These are phyloP conservation scores for Odontocolon sp. DNA, from an alignment of 2,888 invertebrate species.

Conservation along the genomic window DNA sequence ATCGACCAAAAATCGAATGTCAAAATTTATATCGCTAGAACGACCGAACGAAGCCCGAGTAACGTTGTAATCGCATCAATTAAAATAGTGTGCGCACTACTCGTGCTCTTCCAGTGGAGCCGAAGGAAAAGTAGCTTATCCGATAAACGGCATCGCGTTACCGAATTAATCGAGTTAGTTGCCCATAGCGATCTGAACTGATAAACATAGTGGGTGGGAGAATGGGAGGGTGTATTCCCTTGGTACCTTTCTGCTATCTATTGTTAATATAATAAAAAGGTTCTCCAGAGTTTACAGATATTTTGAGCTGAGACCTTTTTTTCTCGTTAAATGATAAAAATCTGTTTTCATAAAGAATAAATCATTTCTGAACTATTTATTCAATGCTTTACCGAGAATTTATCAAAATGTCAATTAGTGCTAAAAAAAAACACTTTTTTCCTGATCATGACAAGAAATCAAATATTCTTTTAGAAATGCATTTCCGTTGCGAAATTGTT, in stretches of 20 bases:
- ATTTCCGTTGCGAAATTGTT: no score
- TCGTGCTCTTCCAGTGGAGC: not conserved
- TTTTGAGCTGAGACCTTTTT: no score
- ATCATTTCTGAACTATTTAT: no score
- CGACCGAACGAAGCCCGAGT: slow-evolving; percentile 69
- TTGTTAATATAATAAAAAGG: no score
- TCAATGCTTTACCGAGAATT: no score
- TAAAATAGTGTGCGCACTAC: slow-evolving; percentile 68
- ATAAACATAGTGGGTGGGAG: not conserved
- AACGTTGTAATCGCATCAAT: slow-evolving; percentile 75
- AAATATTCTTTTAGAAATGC: no score
- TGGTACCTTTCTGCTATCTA: not conserved
- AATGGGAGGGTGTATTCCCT: not conserved
- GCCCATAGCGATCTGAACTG: slow-evolving; percentile 48
- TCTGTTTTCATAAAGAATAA: no score
- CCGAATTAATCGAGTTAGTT: slow-evolving; percentile 73
- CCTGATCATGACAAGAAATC: no score
- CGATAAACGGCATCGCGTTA: slow-evolving; percentile 74
- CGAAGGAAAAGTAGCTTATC: slow-evolving; percentile 68
- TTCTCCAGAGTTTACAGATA: no score
- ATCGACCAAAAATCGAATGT: not conserved
- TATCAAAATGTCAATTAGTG: no score
- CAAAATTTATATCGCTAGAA: slow-evolving; percentile 39
- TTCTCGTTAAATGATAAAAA: no score
- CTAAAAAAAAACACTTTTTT: no score